Percentiles rank a stretch among this genome's conserved stretches.
phyloP scores from a whole-genome alignment of 2,113 vertebrate species.

The Lycaon pictus region DNA sequence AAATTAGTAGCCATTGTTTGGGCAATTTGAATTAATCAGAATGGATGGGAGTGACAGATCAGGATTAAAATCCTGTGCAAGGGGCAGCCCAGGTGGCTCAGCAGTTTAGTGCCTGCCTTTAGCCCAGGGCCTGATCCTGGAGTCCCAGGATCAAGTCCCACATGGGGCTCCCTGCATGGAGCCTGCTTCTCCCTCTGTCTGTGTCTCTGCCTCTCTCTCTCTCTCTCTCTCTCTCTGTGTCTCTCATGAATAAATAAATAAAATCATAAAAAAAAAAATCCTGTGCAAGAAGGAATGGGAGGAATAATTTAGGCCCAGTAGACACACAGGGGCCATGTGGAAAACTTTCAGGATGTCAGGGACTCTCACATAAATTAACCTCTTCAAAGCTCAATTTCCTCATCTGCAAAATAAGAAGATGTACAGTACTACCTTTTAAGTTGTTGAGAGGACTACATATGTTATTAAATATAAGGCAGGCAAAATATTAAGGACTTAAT shows the following conservation, averaged over 20 bases:
- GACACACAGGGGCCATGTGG: neutral
- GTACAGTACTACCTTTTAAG: neutral
- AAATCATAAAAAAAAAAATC: neutral
- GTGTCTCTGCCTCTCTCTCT: too few species aligned
- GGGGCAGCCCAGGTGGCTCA: neutral
- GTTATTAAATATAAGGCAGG: conserved; percentile 8
- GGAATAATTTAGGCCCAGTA: neutral
- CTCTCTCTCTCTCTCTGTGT: too few species aligned
- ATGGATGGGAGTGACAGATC: neutral
- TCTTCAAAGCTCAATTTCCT: neutral
- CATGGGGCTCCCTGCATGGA: too few species aligned
- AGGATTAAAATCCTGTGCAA: neutral
- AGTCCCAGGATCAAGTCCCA: too few species aligned
- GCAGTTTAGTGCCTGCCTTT: too few species aligned
- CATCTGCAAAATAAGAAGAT: neutral
- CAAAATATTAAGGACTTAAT: neutral
- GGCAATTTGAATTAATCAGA: neutral
- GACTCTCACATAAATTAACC: neutral
- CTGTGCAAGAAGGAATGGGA: neutral
- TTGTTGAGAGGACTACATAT: conserved; percentile 18
- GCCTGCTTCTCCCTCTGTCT: too few species aligned
- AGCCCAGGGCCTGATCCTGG: too few species aligned
- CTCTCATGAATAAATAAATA: too few species aligned
- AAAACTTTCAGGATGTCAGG: neutral
- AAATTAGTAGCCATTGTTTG: neutral